Conservation (phyloP, 2,113 vertebrate genomes). For the Panthera uncia region DNA sequence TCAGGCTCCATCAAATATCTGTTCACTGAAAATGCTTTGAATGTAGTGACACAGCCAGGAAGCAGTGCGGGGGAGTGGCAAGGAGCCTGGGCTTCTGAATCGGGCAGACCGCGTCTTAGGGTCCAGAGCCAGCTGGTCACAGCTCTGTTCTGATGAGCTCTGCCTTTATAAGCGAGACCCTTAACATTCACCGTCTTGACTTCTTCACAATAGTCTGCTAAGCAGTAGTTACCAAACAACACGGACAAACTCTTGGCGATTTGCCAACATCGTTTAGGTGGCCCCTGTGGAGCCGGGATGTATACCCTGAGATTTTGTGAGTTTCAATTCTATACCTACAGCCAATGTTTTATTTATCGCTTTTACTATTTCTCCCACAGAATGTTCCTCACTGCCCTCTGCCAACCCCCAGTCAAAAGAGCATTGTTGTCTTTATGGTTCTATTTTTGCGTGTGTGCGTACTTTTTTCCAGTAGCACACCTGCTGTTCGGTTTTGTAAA, state of each 20-base stretch:
- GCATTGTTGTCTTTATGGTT: too few relatives aligned
- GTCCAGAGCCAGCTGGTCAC: accelerated
- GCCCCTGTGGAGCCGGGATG: accelerated
- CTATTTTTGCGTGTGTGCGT: neutral
- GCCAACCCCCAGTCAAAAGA: accelerated
- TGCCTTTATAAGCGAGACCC: accelerated
- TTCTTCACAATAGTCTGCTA: too few relatives aligned
- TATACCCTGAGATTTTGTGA: too few relatives aligned
- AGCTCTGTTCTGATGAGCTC: accelerated
- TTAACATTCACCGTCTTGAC: too few relatives aligned
- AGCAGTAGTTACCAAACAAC: too few relatives aligned
- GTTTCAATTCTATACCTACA: accelerated
- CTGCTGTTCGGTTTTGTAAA: neutral
- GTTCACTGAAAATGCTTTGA: neutral
- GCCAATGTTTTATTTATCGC: accelerated
- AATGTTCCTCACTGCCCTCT: accelerated
- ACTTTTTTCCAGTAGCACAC: neutral
- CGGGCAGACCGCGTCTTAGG: accelerated
- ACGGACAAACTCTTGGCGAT: accelerated
- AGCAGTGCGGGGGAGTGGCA: accelerated
- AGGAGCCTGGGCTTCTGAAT: neutral
- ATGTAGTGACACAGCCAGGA: accelerated
- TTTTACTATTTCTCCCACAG: accelerated
- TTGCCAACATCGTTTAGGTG: accelerated
- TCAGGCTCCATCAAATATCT: neutral